Conservation (phyloP, 2,113 vertebrate species). For the Megaleporinus macrocephalus region DNA sequence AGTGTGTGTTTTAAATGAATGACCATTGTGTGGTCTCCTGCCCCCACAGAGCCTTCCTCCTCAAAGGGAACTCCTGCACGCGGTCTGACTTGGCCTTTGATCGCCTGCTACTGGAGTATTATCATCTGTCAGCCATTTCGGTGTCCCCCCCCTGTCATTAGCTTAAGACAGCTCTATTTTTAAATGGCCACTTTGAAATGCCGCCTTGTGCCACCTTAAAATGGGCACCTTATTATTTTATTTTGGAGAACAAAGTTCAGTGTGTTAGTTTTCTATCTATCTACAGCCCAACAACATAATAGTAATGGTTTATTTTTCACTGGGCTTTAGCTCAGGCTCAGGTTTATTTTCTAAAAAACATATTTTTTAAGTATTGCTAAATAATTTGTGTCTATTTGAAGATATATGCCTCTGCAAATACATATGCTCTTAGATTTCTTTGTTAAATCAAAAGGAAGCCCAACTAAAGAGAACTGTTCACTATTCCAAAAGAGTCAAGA, state of each 20-base stretch:
- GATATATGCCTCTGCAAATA: too few relatives aligned
- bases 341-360: too few relatives aligned
- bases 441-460: too few relatives aligned
- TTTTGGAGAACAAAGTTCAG: neutral
- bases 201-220: conserved; percentile 34
- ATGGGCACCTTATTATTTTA: neutral
- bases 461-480: too few relatives aligned
- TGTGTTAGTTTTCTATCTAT: neutral
- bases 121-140: conserved; percentile 53
- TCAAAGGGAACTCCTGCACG: conserved; percentile 46
- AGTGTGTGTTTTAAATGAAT: conserved; percentile 40
- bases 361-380: too few relatives aligned
- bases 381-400: too few relatives aligned
- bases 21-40: conserved; percentile 19
- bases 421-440: too few relatives aligned
- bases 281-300: too few relatives aligned
- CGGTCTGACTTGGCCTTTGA: conserved; percentile 46
- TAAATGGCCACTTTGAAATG: conserved; percentile 36
- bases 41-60: conserved; percentile 20
- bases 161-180: conserved; percentile 48
- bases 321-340: too few relatives aligned
- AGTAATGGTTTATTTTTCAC: too few relatives aligned
- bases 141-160: conserved; percentile 57
- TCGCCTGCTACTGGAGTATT: conserved; percentile 44
- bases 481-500: too few relatives aligned